These are phyloP conservation scores for Pangasius larnaudii DNA, from an alignment of 2,797 vertebrate genomes.

Conservation along the genomic window DNA sequence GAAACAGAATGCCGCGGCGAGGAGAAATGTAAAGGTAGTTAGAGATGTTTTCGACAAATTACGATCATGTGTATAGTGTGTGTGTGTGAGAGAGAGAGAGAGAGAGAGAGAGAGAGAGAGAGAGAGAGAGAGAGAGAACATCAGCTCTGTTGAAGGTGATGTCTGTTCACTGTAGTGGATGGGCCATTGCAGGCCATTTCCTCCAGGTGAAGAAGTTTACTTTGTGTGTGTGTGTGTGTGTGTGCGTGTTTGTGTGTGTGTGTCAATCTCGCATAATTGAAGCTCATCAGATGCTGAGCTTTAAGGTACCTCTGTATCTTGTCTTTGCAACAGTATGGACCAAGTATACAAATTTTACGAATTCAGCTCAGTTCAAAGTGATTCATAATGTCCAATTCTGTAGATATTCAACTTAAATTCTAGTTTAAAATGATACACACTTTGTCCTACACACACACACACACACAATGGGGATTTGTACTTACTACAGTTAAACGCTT, in stretches of 20 bases:
- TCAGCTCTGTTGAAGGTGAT: neutral
- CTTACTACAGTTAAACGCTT: neutral
- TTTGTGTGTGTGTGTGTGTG: neutral
- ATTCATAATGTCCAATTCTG: neutral
- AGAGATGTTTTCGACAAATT: slow-evolving; percentile 16
- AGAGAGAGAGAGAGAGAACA: neutral
- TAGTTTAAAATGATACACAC: no score
- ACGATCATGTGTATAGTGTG: slow-evolving; percentile 10
- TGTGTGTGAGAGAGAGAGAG: neutral
- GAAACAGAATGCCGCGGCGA: neutral
- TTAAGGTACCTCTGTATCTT: neutral
- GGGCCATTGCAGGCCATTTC: slow-evolving; percentile 42
- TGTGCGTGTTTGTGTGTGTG: neutral
- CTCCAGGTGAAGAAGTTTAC: slow-evolving; percentile 73
- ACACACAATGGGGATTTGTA: neutral
- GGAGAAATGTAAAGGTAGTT: neutral
- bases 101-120: neutral
- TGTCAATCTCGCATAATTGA: neutral
- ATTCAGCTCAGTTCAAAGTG: neutral
- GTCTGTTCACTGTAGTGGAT: neutral
- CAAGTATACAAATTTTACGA: neutral
- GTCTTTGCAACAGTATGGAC: neutral
- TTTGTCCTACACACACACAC: neutral
- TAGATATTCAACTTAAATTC: neutral
- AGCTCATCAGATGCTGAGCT: neutral